A percentile compares a stretch with the other conserved stretches of the same genome.
phyloP scores from a whole-genome alignment of 2,888 invertebrate genomes.

The Parelbella ahira region DNA sequence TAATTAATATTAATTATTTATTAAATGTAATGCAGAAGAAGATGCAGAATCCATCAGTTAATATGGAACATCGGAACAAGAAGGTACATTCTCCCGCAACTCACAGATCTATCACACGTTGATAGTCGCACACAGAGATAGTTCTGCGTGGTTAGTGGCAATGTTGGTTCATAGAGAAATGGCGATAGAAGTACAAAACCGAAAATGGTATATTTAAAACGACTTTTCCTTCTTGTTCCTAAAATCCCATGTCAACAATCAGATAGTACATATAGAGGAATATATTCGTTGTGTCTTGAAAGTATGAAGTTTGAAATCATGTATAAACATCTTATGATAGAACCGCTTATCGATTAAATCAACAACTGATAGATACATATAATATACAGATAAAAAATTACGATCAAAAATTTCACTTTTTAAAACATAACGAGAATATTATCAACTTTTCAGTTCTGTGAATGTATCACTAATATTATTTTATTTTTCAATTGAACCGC shows the following conservation, averaged over 20 bases:
- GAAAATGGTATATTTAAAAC: too few species aligned
- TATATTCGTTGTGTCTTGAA: constrained; percentile 66
- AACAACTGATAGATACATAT: constrained; percentile 74
- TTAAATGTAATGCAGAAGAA: constrained; percentile 50
- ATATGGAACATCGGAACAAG: constrained; percentile 4
- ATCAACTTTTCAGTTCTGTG: constrained; percentile 80
- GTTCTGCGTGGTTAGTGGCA: too few species aligned
- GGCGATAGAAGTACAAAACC: too few species aligned
- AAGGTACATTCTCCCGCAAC: neutral
- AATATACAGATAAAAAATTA: constrained; percentile 63
- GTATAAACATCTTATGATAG: constrained; percentile 42
- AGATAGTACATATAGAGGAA: too few species aligned
- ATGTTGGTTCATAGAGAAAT: too few species aligned
- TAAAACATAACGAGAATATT: constrained; percentile 77
- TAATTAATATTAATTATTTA: constrained; percentile 48
- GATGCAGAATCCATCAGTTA: constrained; percentile 4
- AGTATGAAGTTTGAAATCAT: constrained; percentile 35
- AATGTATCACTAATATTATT: constrained; percentile 75
- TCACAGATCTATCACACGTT: too few species aligned
- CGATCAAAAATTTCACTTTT: constrained; percentile 56
- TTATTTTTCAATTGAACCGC: constrained; percentile 45
- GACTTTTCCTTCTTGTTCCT: too few species aligned
- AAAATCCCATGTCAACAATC: too few species aligned
- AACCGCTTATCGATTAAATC: constrained; percentile 72
- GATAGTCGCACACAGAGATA: too few species aligned